phyloP scores from a whole-genome alignment of 2,113 vertebrate genomes.

The Galemys pyrenaicus region DNA sequence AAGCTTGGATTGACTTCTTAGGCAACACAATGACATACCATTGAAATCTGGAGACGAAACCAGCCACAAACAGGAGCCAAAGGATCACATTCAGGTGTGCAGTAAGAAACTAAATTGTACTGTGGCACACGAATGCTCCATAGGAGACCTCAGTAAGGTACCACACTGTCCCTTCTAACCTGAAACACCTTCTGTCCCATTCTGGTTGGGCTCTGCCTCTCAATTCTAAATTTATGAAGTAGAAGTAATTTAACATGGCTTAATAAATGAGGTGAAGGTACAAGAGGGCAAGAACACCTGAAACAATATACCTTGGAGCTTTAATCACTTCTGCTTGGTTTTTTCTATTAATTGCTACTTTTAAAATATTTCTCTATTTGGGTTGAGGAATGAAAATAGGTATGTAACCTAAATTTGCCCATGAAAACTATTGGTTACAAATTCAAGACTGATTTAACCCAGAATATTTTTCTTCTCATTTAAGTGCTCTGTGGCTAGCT shows the following conservation, averaged over 20 bases:
- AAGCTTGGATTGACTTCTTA: not conserved
- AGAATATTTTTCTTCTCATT: not conserved
- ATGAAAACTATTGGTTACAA: not conserved
- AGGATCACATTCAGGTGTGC: not conserved
- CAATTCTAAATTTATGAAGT: conserved; percentile 24
- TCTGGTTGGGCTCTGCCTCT: conserved; percentile 1
- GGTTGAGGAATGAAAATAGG: conserved; percentile 19
- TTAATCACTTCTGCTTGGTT: conserved; percentile 37
- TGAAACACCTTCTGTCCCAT: not conserved
- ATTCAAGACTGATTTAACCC: not conserved
- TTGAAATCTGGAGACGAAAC: not conserved
- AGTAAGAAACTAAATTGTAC: not conserved
- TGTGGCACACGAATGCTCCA: not conserved
- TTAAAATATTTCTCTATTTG: conserved; percentile 34
- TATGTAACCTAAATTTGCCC: not conserved
- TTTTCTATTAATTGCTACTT: not conserved
- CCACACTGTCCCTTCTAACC: not conserved
- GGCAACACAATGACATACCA: not conserved
- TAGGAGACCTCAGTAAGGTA: not conserved
- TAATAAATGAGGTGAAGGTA: conserved; percentile 43
- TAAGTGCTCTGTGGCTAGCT: not conserved
- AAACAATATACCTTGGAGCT: conserved; percentile 61
- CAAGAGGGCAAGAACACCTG: not conserved
- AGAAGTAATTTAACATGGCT: conserved; percentile 16
- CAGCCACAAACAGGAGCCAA: not conserved